Percentiles rank a stretch among this genome's conserved stretches.
These are phyloP conservation scores for Hipparchia semele DNA, from an alignment of 2,888 invertebrate genomes.

Conservation along the genomic window DNA sequence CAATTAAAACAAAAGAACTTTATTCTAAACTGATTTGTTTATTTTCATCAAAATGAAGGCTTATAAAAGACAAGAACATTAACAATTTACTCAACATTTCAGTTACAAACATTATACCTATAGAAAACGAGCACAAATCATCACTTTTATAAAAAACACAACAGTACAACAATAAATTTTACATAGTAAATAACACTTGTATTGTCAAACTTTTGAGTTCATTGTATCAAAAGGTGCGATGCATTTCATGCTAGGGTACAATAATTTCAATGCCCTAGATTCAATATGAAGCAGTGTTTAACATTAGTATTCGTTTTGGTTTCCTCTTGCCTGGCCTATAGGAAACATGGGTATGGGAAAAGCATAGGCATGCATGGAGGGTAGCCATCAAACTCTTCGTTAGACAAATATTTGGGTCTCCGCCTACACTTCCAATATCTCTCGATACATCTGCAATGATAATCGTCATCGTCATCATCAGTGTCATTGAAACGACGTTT, in stretches of 20 bases:
- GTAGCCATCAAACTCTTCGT: conserved; percentile 31
- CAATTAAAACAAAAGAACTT: neutral
- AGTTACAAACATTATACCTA: neutral
- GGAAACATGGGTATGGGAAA: conserved; percentile 28
- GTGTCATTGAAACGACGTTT: conserved; percentile 17
- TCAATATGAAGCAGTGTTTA: neutral
- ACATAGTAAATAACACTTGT: too few species aligned
- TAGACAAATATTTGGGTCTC: conserved; percentile 24
- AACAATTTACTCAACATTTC: neutral
- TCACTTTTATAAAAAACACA: neutral
- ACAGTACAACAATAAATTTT: neutral
- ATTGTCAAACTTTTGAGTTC: too few species aligned
- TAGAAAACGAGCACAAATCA: neutral
- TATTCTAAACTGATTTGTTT: neutral
- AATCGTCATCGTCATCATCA: conserved; percentile 36
- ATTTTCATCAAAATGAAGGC: neutral
- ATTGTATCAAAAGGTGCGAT: too few species aligned
- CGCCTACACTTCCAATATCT: conserved; percentile 34
- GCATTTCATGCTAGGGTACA: too few species aligned
- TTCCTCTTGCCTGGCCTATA: neutral
- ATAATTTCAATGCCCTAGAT: too few species aligned
- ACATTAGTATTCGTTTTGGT: too few species aligned
- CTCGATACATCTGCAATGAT: conserved; percentile 40
- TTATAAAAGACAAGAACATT: neutral
- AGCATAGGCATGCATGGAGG: conserved; percentile 37